Conservation (phyloP, 2,797 vertebrate genomes). For the Nyctalus aviator region DNA sequence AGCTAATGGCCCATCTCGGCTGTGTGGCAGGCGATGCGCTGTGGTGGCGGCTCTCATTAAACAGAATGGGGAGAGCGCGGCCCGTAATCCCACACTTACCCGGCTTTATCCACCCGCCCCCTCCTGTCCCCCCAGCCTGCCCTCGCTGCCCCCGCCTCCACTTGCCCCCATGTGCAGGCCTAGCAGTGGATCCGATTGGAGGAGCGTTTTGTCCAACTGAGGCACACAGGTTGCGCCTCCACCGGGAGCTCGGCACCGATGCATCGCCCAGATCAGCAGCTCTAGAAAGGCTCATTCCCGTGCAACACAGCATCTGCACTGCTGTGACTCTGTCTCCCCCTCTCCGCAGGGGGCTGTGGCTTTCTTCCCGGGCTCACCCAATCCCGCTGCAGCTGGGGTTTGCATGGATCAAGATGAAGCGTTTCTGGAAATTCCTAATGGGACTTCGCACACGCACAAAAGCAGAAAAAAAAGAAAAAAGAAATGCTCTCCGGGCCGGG, state of each 20-base stretch:
- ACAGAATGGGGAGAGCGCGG: constrained; percentile 83
- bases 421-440: constrained; percentile 82
- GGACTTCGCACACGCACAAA: constrained; percentile 62
- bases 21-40: constrained; percentile 90
- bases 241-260: constrained; percentile 84
- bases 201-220: constrained; percentile 85
- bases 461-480: neutral
- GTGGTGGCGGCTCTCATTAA: constrained; percentile 90
- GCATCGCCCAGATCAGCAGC: constrained; percentile 56
- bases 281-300: constrained; percentile 78
- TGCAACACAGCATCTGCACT: constrained; percentile 82
- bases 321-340: constrained; percentile 84
- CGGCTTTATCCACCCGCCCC: constrained; percentile 85
- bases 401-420: constrained; percentile 83
- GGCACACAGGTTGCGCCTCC: constrained; percentile 87
- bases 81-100: constrained; percentile 87
- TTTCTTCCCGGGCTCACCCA: constrained; percentile 83
- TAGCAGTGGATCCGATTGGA: constrained; percentile 82
- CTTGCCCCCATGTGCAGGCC: constrained; percentile 85
- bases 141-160: constrained; percentile 83
- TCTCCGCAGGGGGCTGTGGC: constrained; percentile 88
- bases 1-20: constrained; percentile 97
- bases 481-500: neutral
- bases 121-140: constrained; percentile 60
- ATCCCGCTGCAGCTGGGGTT: constrained; percentile 84